Base-by-base conservation (phyloP, 2,113 vertebrate genomes). In the Athene noctua region DNA sequence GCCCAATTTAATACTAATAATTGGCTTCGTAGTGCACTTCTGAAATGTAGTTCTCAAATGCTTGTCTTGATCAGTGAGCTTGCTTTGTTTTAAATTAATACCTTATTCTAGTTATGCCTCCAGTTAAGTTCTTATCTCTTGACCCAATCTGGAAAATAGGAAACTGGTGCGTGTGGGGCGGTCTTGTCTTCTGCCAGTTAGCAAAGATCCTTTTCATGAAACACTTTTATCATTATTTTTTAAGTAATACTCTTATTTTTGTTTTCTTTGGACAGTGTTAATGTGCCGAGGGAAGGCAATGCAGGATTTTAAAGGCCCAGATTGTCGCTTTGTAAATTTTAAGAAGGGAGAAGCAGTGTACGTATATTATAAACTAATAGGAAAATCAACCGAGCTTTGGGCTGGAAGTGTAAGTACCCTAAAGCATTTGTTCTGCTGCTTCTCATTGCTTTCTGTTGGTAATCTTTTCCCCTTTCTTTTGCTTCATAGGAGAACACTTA, bases 341-440 rank as follows among this genome's bases (percentile, higher is more conserved):
- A 99, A 99, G 97, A 98, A 98, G 96, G 99, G 99, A 77, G 99
- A 99, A 97, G 97, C 98, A 0, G 96, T 99, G 22, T 99, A 99
- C 30, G 99, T 99, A 5, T 99, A 99, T 97, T 99, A 99, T 97
- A 99, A 99, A 96, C 97, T 99, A 90, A 98, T 98, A 42, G 99
- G 99, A 88, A 94, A 95, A 96, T 98, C 98, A 61, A 97, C 97
- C 1, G 98, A 99, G 92, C 73, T 99, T 40, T 99, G 99, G 99
- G 99, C 99, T 32, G 99, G 99, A 97, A 99, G 98, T 78, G 99
- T 99, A 98, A 99, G 99, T 99, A 98, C 51, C 59, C 13, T 40
- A 66, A 86, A 68, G 16, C 46, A 4, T 86, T 93, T 74, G 13
- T 91, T 96, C 51, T 34, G 0, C 38, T 81, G 80, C 65, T 22